phyloP scores from a whole-genome alignment of 2,888 invertebrate species.

The Temnothorax unifasciatus region DNA sequence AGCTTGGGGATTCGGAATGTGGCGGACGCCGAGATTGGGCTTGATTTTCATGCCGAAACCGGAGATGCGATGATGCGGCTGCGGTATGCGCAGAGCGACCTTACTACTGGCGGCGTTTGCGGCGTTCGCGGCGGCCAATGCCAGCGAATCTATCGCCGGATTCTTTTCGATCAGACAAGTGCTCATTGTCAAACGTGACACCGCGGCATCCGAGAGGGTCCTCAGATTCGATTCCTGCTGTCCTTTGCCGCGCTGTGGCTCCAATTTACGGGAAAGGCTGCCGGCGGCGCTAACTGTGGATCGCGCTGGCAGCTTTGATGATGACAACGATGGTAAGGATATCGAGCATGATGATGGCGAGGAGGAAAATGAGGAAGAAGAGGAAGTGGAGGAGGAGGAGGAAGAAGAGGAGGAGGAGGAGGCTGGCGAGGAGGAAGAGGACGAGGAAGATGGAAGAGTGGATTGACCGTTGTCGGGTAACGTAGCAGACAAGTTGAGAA shows the following conservation, averaged over 20 bases:
- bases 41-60: slow-evolving; percentile 83
- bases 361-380: slow-evolving; percentile 55
- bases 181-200: slow-evolving; percentile 75
- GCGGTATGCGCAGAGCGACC: slow-evolving; percentile 82
- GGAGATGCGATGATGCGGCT: slow-evolving; percentile 81
- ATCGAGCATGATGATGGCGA: slow-evolving; percentile 43
- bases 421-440: neutral
- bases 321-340: slow-evolving; percentile 38
- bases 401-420: slow-evolving; percentile 45
- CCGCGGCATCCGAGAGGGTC: slow-evolving; percentile 82
- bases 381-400: slow-evolving; percentile 39
- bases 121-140: slow-evolving; percentile 58
- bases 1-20: slow-evolving; percentile 86
- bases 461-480: slow-evolving; percentile 54
- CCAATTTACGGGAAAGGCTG: slow-evolving; percentile 61
- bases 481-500: slow-evolving; percentile 78
- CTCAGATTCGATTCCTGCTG: slow-evolving; percentile 80
- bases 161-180: slow-evolving; percentile 69
- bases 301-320: slow-evolving; percentile 16
- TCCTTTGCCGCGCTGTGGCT: slow-evolving; percentile 76
- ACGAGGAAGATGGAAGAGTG: slow-evolving; percentile 23
- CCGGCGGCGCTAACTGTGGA: slow-evolving; percentile 46
- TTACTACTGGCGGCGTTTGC: slow-evolving; percentile 65
- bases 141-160: slow-evolving; percentile 57
- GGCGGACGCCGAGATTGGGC: slow-evolving; percentile 85